A percentile compares a stretch with the other conserved stretches of the same genome.
These are phyloP conservation scores for Diceros bicornis DNA, from an alignment of 2,797 vertebrate species.

Conservation along the genomic window DNA sequence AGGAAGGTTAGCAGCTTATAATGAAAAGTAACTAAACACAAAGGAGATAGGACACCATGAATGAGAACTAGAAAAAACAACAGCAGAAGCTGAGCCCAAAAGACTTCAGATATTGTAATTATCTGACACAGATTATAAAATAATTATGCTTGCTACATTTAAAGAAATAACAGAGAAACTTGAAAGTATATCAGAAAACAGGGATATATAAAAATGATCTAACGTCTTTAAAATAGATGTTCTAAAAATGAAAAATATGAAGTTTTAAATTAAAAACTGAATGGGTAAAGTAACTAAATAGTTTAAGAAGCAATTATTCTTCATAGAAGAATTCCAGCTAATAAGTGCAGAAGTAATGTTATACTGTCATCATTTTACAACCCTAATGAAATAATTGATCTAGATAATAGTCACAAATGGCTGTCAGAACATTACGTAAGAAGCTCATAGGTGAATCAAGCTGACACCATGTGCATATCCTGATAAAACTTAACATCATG, in stretches of 20 bases:
- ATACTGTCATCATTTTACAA: background rate
- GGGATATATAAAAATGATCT: slow-evolving; percentile 19
- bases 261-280: slow-evolving; percentile 19
- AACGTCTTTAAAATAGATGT: background rate
- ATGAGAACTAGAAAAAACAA: slow-evolving; percentile 47
- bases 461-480: background rate
- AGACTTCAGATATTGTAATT: background rate
- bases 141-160: slow-evolving; percentile 9
- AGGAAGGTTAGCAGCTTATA: background rate
- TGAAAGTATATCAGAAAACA: slow-evolving; percentile 23
- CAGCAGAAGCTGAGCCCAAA: background rate
- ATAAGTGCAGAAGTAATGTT: background rate
- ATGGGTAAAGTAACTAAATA: background rate
- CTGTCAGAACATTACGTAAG: background rate
- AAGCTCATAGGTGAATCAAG: background rate
- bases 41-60: background rate
- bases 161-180: slow-evolving; percentile 45
- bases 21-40: background rate
- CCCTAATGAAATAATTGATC: background rate
- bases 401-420: background rate
- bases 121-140: slow-evolving; percentile 5
- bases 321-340: slow-evolving; percentile 13
- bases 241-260: slow-evolving; percentile 41
- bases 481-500: background rate
- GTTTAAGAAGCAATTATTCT: slow-evolving; percentile 32